phyloP scores from a whole-genome alignment of 2,797 vertebrate species.

The Poliocrania exsul region DNA sequence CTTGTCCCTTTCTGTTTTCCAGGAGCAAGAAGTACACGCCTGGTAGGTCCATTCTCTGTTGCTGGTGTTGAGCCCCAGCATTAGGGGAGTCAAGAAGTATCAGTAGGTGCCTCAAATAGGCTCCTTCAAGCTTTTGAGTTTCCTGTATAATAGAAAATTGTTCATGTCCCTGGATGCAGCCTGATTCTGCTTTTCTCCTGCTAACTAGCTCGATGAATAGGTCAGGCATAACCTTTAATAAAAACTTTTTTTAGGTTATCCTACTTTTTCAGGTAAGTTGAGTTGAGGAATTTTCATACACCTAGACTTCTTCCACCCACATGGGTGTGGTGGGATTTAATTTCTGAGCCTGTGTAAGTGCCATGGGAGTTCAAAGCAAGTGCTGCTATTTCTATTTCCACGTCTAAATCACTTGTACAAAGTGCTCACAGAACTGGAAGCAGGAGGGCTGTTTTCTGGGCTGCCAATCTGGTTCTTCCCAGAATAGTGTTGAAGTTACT shows the following conservation, averaged over 20 bases:
- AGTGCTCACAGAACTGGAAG: not conserved
- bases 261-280: slow-evolving; percentile 43
- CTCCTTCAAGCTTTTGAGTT: not conserved
- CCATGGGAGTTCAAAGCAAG: slow-evolving; percentile 40
- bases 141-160: not conserved
- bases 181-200: slow-evolving; percentile 2
- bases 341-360: slow-evolving; percentile 13
- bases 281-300: slow-evolving; percentile 41
- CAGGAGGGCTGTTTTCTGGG: not conserved
- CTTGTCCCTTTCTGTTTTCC: not conserved
- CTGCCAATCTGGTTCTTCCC: not conserved
- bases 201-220: not conserved
- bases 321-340: slow-evolving; percentile 51
- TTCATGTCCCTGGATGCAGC: not conserved
- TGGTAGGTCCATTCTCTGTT: not conserved
- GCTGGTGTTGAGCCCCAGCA: not conserved
- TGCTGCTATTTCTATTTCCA: slow-evolving; percentile 21
- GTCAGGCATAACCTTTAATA: not conserved
- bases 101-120: not conserved
- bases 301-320: slow-evolving; percentile 19
- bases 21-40: not conserved
- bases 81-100: not conserved
- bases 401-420: not conserved
- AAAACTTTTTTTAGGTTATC: not conserved
- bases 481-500: not conserved